Percentiles rank a stretch among this genome's conserved stretches.
These are phyloP conservation scores for Hymenochirus boettgeri DNA, from an alignment of 2,113 vertebrate species.

Conservation along the genomic window DNA sequence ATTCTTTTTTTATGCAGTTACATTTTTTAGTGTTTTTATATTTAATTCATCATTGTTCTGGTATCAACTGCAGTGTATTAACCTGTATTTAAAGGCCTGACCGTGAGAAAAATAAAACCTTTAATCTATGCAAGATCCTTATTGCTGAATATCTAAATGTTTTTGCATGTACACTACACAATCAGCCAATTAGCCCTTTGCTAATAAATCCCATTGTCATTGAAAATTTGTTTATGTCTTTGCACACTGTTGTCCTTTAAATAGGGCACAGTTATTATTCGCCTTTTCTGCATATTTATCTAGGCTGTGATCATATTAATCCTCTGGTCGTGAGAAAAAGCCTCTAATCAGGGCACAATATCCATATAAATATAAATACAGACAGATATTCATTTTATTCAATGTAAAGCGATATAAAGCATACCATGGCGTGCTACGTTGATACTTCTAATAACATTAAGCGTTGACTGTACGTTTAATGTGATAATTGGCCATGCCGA, in stretches of 20 bases:
- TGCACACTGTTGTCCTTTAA: background rate
- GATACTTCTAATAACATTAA: too few relatives aligned
- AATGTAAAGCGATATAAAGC: too few relatives aligned
- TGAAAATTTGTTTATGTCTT: background rate
- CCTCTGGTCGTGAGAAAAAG: background rate
- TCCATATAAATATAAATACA: background rate
- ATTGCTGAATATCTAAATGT: background rate
- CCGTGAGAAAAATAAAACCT: too few relatives aligned
- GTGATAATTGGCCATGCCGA: too few relatives aligned
- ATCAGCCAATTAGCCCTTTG: background rate
- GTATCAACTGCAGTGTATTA: too few relatives aligned
- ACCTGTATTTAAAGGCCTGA: too few relatives aligned
- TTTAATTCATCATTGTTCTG: too few relatives aligned
- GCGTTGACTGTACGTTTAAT: too few relatives aligned
- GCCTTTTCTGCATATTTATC: background rate
- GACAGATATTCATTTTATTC: too few relatives aligned
- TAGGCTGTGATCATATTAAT: background rate
- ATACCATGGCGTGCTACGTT: too few relatives aligned
- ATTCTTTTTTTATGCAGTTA: too few relatives aligned
- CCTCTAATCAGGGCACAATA: background rate
- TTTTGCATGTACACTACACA: background rate
- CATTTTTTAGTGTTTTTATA: too few relatives aligned
- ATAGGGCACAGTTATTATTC: background rate
- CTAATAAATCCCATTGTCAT: background rate
- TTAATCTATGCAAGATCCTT: background rate